Evolutionary conservation across 2,113 vertebrate genomes (phyloP), one percentile per base, ranked within the genome.

Genomic region (Todiramphus chloris): DNA sequence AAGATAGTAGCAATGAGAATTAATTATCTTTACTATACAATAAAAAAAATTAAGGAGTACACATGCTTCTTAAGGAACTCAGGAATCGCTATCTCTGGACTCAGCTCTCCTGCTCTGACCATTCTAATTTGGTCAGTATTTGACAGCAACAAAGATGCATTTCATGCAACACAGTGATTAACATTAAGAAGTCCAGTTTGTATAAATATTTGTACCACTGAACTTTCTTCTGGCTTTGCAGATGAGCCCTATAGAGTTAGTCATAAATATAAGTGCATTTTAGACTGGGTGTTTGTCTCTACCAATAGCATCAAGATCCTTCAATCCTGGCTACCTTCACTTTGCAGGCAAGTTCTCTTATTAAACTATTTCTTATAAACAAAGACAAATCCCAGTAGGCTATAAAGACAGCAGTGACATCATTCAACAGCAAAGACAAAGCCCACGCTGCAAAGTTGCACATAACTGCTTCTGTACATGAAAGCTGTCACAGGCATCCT

Each of bases 401-500:
- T 53, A 5, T 3, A 11, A 50, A 19, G 41, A 37, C 35, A 68
- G 33, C 0, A 7, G 13, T 7, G 35, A 30, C 23, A 63, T 16
- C 25, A 15, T 1, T 17, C 37, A 35, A 25, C 25, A 83, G 81
- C 39, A 46, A 44, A 76, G 51, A 12, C 10, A 15, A 2, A 83
- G 64, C 19, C 56, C 43, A 20, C 11, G 2, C 74, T n/a, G n/a
- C 84, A 68, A 16, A 66, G n/a, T 0, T n/a, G 53, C 50, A 55
- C 5, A 0, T 3, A 63, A 43, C 37, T 33, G 43, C 67, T 50
- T 5, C 30, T 46, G 44, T 19, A 24, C 16, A 0, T 9, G 31
- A 24, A 16, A 83, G 50, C 97, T 41, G 31, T 7, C 46, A 60
- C 7, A 44, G 1, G 0, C 21, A 33, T 4, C 33, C 44, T 31